Evolutionary conservation across 2,113 vertebrate genomes (phyloP).

Genomic region (Lophura nycthemera): DNA sequence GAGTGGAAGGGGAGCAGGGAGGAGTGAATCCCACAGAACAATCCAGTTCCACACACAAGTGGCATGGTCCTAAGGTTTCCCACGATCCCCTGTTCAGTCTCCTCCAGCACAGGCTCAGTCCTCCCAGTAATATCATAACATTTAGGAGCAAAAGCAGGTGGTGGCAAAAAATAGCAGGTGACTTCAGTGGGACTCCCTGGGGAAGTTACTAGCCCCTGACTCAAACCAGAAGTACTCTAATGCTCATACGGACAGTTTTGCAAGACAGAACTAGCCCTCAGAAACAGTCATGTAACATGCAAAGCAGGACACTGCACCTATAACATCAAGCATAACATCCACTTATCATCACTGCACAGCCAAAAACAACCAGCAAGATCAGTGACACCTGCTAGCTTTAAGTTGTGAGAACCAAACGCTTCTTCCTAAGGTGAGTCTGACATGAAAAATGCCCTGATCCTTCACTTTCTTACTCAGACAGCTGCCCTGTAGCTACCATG

Average conservation of each 20-base stretch:
- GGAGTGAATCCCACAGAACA: background rate
- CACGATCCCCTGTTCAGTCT: background rate
- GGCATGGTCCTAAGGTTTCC: background rate
- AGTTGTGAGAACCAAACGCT: background rate
- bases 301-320: background rate
- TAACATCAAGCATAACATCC: background rate
- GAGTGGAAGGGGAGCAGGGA: background rate
- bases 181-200: background rate
- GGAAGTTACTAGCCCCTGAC: background rate
- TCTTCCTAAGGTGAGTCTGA: background rate
- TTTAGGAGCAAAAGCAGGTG: constrained; percentile 44
- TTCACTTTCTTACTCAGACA: background rate
- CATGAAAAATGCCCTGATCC: background rate
- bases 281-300: background rate
- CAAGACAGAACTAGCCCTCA: background rate
- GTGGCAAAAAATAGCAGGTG: constrained; percentile 39
- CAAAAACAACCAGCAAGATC: background rate
- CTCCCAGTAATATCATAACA: background rate
- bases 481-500: background rate
- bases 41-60: background rate
- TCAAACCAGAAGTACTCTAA: background rate
- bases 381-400: background rate
- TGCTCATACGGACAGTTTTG: background rate
- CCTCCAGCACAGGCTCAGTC: background rate
- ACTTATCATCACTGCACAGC: background rate